Evolutionary conservation across 2,888 invertebrate genomes (phyloP).

Genomic region (Microplitis manilae): DNA sequence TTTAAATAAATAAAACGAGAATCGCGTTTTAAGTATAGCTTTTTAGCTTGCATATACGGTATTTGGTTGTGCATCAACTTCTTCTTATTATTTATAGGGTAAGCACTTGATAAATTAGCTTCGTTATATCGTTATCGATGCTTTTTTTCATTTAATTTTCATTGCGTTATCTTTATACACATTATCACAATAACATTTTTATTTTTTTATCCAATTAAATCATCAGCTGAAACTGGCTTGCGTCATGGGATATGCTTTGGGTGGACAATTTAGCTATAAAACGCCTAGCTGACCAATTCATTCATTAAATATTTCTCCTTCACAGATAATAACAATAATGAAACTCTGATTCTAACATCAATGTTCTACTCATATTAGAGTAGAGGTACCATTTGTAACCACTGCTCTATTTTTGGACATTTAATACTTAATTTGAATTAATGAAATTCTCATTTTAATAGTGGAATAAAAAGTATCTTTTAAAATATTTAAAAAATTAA

Average conservation of each 20-base stretch:
- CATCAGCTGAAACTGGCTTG: constrained; percentile 9
- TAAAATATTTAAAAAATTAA: no score
- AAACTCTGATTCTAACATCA: constrained; percentile 37
- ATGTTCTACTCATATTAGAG: not conserved
- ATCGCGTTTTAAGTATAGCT: constrained; percentile 5
- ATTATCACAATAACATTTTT: not conserved
- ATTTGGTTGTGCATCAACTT: constrained; percentile 65
- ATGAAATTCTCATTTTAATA: no score
- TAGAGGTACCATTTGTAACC: no score
- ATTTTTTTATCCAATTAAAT: constrained; percentile 26
- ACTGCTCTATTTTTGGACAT: no score
- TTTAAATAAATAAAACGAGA: constrained; percentile 10
- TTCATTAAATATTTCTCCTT: constrained; percentile 16
- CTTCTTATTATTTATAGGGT: constrained; percentile 69
- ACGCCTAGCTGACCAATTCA: constrained; percentile 15
- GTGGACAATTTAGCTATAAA: not conserved
- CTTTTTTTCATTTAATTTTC: constrained; percentile 35
- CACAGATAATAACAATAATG: constrained; percentile 30
- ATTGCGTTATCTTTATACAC: not conserved
- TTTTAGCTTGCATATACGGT: constrained; percentile 45
- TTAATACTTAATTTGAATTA: no score
- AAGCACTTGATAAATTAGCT: constrained; percentile 64
- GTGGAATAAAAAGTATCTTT: no score
- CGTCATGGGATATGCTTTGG: not conserved
- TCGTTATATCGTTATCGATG: constrained; percentile 38